Evolutionary conservation across 2,113 vertebrate genomes (phyloP).

Genomic region (Actenoides lindsayi): DNA sequence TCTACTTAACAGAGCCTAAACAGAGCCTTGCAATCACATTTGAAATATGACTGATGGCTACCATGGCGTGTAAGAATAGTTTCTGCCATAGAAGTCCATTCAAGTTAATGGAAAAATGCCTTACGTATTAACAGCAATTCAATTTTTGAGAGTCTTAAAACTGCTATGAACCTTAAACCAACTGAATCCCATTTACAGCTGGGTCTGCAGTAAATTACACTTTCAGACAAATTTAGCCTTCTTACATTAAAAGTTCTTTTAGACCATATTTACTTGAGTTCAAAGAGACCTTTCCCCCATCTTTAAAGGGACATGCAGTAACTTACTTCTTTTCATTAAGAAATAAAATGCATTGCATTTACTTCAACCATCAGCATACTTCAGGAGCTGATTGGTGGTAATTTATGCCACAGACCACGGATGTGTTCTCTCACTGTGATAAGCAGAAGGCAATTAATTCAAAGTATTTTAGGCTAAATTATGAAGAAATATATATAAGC

Average conservation of each 20-base stretch:
- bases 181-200: neutral
- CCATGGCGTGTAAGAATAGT: neutral
- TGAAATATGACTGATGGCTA: neutral
- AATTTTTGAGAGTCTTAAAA: neutral
- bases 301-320: neutral
- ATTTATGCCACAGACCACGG: neutral
- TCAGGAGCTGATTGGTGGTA: neutral
- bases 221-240: neutral
- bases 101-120: neutral
- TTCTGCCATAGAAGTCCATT: neutral
- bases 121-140: neutral
- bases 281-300: neutral
- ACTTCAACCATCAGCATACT: neutral
- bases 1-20: neutral
- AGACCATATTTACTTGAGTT: neutral
- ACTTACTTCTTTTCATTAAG: neutral
- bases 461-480: neutral
- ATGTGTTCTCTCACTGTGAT: neutral
- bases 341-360: neutral
- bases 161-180: neutral
- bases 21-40: neutral
- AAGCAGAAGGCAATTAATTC: neutral
- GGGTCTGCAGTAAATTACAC: neutral
- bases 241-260: neutral
- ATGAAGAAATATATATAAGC: neutral